phyloP scores from a whole-genome alignment of 2,113 vertebrate species.

The Cnemophilus loriae region DNA sequence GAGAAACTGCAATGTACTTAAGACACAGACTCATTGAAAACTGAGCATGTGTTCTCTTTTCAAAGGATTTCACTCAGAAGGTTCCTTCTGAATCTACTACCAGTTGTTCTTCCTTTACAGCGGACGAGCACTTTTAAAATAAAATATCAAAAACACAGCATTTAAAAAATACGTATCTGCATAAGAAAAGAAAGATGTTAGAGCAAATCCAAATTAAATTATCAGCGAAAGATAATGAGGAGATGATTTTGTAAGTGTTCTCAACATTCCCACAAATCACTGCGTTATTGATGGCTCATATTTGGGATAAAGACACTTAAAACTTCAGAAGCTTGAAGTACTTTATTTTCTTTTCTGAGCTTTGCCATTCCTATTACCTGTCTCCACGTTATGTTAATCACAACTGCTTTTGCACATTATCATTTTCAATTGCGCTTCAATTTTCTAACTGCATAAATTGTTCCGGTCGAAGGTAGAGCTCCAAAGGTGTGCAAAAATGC shows the following conservation, averaged over 20 bases:
- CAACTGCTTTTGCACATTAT: conserved; percentile 53
- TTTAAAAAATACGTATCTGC: neutral
- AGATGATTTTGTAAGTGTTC: neutral
- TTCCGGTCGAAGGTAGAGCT: conserved; percentile 29
- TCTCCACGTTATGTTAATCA: conserved; percentile 27
- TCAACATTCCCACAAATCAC: neutral
- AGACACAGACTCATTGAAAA: neutral
- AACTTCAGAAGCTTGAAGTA: neutral
- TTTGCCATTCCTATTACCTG: neutral
- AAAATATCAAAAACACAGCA: neutral
- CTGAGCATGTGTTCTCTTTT: neutral
- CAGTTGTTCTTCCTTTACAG: neutral
- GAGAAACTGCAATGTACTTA: neutral
- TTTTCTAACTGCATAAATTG: conserved; percentile 58
- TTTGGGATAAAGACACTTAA: neutral
- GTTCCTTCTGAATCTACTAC: neutral
- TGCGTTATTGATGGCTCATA: neutral
- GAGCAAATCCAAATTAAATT: neutral
- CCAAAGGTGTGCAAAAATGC: conserved; percentile 55
- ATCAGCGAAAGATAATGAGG: neutral
- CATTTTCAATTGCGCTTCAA: conserved; percentile 63
- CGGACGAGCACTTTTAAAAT: neutral
- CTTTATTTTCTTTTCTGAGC: conserved; percentile 5
- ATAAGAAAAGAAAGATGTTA: neutral
- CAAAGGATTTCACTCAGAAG: neutral